These are phyloP conservation scores for Pocota personata DNA, from an alignment of 2,888 invertebrate genomes.

Conservation along the genomic window DNA sequence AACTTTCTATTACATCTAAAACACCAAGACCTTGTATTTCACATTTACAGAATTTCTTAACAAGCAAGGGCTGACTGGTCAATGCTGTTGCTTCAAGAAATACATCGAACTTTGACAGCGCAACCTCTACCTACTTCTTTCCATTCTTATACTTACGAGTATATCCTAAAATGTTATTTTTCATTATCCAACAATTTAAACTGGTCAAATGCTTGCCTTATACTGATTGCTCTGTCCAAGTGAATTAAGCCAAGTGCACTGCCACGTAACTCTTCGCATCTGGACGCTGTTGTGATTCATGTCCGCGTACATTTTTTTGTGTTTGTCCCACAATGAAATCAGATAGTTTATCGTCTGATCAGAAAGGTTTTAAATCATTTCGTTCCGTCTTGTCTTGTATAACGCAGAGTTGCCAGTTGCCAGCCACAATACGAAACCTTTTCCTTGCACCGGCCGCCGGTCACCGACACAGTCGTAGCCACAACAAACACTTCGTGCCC, in stretches of 20 bases:
- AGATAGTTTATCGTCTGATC: conserved; percentile 71
- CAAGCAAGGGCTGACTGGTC: too few relatives aligned
- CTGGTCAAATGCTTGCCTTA: not conserved
- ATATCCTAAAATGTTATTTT: not conserved
- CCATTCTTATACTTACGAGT: too few relatives aligned
- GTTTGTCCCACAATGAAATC: conserved; percentile 72
- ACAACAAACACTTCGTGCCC: conserved; percentile 70
- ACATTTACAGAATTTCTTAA: too few relatives aligned
- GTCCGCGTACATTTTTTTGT: conserved; percentile 54
- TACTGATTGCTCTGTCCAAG: not conserved
- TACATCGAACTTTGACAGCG: too few relatives aligned
- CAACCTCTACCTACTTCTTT: not conserved
- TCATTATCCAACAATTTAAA: not conserved
- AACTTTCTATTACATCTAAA: too few relatives aligned
- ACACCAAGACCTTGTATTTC: too few relatives aligned
- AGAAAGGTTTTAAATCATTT: conserved; percentile 74
- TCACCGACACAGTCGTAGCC: conserved; percentile 28
- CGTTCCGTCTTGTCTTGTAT: conserved; percentile 63
- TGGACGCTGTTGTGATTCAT: conserved; percentile 63
- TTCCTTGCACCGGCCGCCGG: conserved; percentile 31
- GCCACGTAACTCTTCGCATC: conserved; percentile 65
- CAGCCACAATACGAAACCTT: conserved; percentile 51
- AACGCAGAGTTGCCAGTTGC: conserved; percentile 53
- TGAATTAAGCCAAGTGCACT: conserved; percentile 20
- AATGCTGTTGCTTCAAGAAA: too few relatives aligned